These are phyloP conservation scores for Blera fallax DNA, from an alignment of 2,888 invertebrate species.

Conservation along the genomic window DNA sequence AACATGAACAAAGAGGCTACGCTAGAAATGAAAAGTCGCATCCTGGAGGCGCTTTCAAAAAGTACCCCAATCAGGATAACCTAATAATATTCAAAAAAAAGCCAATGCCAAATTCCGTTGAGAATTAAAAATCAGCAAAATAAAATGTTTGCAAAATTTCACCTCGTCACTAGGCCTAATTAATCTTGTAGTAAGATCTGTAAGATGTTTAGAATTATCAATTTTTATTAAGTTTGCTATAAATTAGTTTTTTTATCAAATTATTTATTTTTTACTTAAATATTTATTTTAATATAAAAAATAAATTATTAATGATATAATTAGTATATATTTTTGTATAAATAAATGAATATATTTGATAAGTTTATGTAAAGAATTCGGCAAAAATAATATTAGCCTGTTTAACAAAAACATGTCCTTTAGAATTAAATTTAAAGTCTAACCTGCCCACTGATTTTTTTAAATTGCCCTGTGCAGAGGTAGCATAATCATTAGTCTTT, in stretches of 20 bases:
- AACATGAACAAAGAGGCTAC: too few species aligned
- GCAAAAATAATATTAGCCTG: constrained; percentile 86
- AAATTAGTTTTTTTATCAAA: constrained; percentile 83
- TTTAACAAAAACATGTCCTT: constrained; percentile 91
- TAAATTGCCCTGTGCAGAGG: constrained; percentile 91
- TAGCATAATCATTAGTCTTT: constrained; percentile 91
- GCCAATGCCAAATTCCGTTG: too few species aligned
- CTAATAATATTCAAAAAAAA: too few species aligned
- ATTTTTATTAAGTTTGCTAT: constrained; percentile 82
- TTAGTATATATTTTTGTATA: constrained; percentile 83
- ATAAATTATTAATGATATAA: constrained; percentile 84
- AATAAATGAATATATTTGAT: constrained; percentile 74
- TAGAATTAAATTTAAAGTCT: constrained; percentile 85
- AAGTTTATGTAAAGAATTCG: constrained; percentile 85
- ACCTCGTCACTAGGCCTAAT: too few species aligned
- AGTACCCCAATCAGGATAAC: too few species aligned
- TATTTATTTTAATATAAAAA: constrained; percentile 80
- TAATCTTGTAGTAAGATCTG: too few species aligned
- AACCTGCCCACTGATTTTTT: constrained; percentile 88
- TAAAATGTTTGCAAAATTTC: too few species aligned
- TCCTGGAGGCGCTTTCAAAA: too few species aligned
- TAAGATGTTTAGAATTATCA: constrained; percentile 85
- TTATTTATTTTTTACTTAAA: constrained; percentile 82
- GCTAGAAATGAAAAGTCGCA: too few species aligned
- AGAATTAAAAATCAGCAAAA: too few species aligned